phyloP scores from a whole-genome alignment of 2,888 invertebrate species.

The Mesorhabditis sp. region DNA sequence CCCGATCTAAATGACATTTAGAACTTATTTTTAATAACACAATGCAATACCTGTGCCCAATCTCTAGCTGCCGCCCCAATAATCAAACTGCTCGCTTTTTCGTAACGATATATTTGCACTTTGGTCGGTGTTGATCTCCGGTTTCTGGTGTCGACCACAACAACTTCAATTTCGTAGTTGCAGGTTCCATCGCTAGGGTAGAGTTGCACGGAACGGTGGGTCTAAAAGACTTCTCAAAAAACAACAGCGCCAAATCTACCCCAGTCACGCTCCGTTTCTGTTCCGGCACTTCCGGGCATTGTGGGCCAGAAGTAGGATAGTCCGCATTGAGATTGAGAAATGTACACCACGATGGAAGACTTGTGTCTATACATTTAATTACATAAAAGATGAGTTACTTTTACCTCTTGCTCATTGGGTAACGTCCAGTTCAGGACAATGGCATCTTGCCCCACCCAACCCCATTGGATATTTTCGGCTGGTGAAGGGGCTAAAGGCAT shows the following conservation, averaged over 20 bases:
- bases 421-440: background rate
- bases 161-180: constrained; percentile 30
- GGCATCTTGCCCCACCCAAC: constrained; percentile 5
- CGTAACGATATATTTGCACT: background rate
- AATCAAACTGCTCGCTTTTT: constrained; percentile 6
- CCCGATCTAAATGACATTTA: background rate
- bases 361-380: no score
- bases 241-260: background rate
- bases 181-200: constrained; percentile 30
- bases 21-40: background rate
- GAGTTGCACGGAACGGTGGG: constrained; percentile 27
- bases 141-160: constrained; percentile 29
- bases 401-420: background rate
- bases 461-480: constrained; percentile 4
- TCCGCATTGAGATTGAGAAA: constrained; percentile 3
- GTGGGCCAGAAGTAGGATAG: background rate
- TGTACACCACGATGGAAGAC: background rate
- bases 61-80: constrained; percentile 3
- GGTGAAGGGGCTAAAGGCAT: background rate
- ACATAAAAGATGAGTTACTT: background rate
- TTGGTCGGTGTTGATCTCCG: constrained; percentile 10
- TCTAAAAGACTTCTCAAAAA: constrained; percentile 12
- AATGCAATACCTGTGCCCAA: background rate
- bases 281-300: background rate
- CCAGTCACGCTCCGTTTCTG: constrained; percentile 1